Evolutionary conservation across 30 jellyfish, hydroid and myxozoan species (phyloP).

Genomic region (Pelagia noctiluca): DNA sequence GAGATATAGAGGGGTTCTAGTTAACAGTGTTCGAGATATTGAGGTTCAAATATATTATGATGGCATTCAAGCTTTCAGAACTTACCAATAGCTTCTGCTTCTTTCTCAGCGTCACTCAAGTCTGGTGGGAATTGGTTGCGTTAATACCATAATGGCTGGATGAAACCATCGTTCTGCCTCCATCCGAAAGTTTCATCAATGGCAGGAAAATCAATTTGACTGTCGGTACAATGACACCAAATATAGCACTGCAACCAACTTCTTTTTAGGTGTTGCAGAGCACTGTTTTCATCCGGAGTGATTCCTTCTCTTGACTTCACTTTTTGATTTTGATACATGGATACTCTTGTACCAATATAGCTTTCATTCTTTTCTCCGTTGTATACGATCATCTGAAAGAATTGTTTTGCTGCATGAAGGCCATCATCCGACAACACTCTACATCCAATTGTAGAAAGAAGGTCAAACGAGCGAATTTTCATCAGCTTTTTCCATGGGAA

Average conservation of each 20-base stretch:
- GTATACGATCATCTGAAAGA: slow-evolving; percentile 43
- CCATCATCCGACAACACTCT: slow-evolving; percentile 23
- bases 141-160: slow-evolving; percentile 44
- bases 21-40: no score
- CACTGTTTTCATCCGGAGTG: slow-evolving; percentile 39
- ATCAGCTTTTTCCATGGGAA: slow-evolving; percentile 33
- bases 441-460: slow-evolving; percentile 34
- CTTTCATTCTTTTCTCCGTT: slow-evolving; percentile 39
- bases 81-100: slow-evolving; percentile 23
- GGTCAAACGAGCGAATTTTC: slow-evolving; percentile 38
- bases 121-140: slow-evolving; percentile 61
- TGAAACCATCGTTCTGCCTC: slow-evolving; percentile 29
- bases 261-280: slow-evolving; percentile 48
- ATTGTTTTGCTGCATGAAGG: slow-evolving; percentile 45
- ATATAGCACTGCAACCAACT: slow-evolving; percentile 7
- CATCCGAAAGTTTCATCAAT: slow-evolving; percentile 55
- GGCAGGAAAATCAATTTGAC: slow-evolving; percentile 15
- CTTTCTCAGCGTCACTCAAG: slow-evolving; percentile 5
- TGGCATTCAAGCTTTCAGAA: no score
- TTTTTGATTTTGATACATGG: slow-evolving; percentile 64
- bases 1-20: no score
- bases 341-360: slow-evolving; percentile 32
- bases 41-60: no score
- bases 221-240: slow-evolving; percentile 10
- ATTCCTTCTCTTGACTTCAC: slow-evolving; percentile 56